Percentiles rank a stretch among this genome's conserved stretches.
Evolutionary conservation across 1,140 invertebrate genomes (phyloP).

Genomic region (Drosophila sp.): DNA sequence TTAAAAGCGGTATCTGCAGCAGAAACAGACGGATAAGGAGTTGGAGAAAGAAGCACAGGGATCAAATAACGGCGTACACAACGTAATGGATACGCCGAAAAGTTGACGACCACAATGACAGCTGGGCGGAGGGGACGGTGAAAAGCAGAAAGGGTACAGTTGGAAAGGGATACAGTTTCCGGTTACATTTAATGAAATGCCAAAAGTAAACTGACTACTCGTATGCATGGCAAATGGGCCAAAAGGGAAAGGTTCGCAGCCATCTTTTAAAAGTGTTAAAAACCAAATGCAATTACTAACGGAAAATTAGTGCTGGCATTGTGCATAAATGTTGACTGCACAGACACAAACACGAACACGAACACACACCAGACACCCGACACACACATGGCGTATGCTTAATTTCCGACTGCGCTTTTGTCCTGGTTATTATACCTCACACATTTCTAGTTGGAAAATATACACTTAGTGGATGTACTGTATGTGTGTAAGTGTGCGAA

Average conservation of each 20-base stretch:
- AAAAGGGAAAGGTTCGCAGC: conserved; percentile 1
- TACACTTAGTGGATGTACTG: conserved; percentile 7
- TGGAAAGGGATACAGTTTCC: conserved; percentile 12
- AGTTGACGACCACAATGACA: conserved; percentile 19
- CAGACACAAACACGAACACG: conserved; percentile 42
- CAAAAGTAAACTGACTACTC: conserved; percentile 23
- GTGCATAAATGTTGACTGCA: conserved; percentile 30
- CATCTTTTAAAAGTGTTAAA: conserved; percentile 23
- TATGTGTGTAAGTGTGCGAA: conserved; percentile 58
- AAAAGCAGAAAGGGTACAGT: too few relatives aligned
- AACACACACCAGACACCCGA: conserved; percentile 2
- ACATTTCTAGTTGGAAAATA: neutral
- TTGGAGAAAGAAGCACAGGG: neutral
- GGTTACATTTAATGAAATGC: conserved; percentile 58
- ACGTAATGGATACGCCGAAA: conserved; percentile 45
- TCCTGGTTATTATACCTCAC: conserved; percentile 12
- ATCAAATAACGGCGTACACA: conserved; percentile 34
- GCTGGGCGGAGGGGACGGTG: too few relatives aligned
- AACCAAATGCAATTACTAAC: conserved; percentile 74
- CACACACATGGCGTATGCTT: conserved; percentile 70
- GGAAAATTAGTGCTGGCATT: conserved; percentile 72
- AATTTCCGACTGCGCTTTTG: conserved; percentile 60
- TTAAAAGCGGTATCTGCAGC: conserved; percentile 62
- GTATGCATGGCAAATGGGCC: neutral
- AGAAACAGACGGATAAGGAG: conserved; percentile 14